Evolutionary conservation across 2,888 invertebrate genomes (phyloP), one percentile per base, ranked within the genome.

Genomic region (Druceiella hillmani): DNA sequence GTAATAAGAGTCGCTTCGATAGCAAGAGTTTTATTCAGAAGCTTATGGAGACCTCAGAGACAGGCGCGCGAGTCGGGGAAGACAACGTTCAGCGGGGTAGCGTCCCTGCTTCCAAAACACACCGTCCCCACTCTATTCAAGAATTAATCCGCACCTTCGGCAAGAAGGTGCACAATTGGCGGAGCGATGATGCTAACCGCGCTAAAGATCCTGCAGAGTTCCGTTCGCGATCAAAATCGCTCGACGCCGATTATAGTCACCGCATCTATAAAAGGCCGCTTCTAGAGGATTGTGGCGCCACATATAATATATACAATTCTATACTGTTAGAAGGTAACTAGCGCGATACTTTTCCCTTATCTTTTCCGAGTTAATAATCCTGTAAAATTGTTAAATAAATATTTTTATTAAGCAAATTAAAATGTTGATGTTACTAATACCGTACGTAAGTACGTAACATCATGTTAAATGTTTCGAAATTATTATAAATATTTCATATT

Each of bases 281-380:
- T 40, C 64, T 81, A n/a, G 76, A 78, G 43, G 88, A 89, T 56
- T 87, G 87, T 56, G 87, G 83, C 34, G 77, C 86, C 5, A 88
- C 87, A 3, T 89, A 89, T 57, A 76, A 79, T 57, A 87, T 89
- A 53, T 89, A 79, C 59, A 87, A 89, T 48, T 74, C 77, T 48
- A 89, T 89, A 54, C 68, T 89, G 12, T 73, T 70, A 62, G 81
- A 84, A 80, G 83, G 83, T 83, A 71, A 55, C 44, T 20, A 4
- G 12, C 6, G 27, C n/a, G 7, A 27, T 7, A 27, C 20, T 20
- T 14, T 25, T 15, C n/a, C n/a, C n/a, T n/a, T n/a, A n/a, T n/a
- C n/a, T n/a, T n/a, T n/a, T n/a, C n/a, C n/a, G n/a, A n/a, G n/a
- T n/a, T n/a, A n/a, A n/a, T n/a, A n/a, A 20, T 7, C 9, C 9